Base-by-base conservation (phyloP, 2,113 vertebrate species). In the Amphilophus citrinellus region DNA sequence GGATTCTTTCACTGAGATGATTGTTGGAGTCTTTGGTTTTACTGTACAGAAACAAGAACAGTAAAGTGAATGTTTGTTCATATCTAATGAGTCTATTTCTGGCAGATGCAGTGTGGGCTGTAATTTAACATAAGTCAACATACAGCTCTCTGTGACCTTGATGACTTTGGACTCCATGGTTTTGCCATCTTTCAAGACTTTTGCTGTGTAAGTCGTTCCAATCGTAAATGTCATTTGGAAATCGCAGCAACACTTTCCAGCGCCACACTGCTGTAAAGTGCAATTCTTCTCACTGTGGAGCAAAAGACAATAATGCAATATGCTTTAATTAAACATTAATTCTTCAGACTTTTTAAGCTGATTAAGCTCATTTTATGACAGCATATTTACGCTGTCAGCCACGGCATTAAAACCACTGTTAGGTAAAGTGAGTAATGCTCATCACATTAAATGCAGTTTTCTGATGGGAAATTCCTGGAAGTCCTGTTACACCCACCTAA, bases 211-310 rank as follows among this genome's bases (percentile, higher is more conserved):
- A 5, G 0, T 8, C n/a, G 89, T n/a, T 0, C 0, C 1, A 0
- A 0, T 0, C 18, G 89, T 2, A 18, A 77, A 14, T 0, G 0
- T 0, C 14, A 85, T 42, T 4, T 76, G 0, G 1, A 83, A 0
- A 20, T 62, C 85, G 63, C 94, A 95, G 42, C 86, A 77, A 71
- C 95, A 95, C 3, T 0, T 13, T 7, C 47, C 61, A 0, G 0
- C 35, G 18, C 1, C 1, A 44, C 30, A 76, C 47, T 50, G 50
- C 1, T 27, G 24, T 8, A 93, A 80, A 58, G 1, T 0, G 32
- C 94, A 93, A 0, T 1, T 1, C 5, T 2, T 4, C 0, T 4
- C 1, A 3, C 90, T 89, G 79, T 10, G 24, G 44, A 81, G 76
- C 7, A 77, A 8, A 83, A 60, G 50, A 78, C 1, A 65, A 47